Conservation (phyloP, 1,140 invertebrate genomes). For the Penaeus vannamei region DNA sequence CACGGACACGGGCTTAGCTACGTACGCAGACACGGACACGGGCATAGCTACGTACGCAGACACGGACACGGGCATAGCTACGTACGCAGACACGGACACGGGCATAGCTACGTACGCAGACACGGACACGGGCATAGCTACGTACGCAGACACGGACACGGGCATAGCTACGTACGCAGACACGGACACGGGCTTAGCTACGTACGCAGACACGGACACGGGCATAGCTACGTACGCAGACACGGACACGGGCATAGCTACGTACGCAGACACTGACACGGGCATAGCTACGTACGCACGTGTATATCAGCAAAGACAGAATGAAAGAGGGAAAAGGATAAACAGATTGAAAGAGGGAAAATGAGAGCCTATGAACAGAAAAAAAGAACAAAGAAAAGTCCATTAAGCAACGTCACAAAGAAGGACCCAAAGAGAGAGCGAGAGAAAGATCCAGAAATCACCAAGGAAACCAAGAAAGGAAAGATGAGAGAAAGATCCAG, state of each 20-base stretch:
- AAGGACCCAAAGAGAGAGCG: not conserved
- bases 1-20: not conserved
- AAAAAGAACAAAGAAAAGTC: too few species aligned
- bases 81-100: not conserved
- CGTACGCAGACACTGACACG: not conserved
- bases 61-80: not conserved
- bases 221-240: not conserved
- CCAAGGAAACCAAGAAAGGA: not conserved
- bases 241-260: not conserved
- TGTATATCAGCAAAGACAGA: not conserved
- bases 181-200: too few species aligned
- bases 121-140: not conserved
- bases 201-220: too few species aligned
- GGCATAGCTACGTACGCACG: not conserved
- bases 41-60: not conserved
- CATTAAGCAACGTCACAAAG: not conserved
- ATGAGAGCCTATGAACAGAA: too few species aligned
- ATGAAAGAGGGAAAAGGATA: not conserved
- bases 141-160: not conserved
- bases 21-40: not conserved
- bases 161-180: not conserved
- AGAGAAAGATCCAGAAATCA: not conserved
- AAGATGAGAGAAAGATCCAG: not conserved
- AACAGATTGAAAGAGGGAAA: too few species aligned
- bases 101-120: not conserved